These are phyloP conservation scores for Pristionchus arcanus DNA, from an alignment of 2,888 invertebrate species.

Conservation along the genomic window DNA sequence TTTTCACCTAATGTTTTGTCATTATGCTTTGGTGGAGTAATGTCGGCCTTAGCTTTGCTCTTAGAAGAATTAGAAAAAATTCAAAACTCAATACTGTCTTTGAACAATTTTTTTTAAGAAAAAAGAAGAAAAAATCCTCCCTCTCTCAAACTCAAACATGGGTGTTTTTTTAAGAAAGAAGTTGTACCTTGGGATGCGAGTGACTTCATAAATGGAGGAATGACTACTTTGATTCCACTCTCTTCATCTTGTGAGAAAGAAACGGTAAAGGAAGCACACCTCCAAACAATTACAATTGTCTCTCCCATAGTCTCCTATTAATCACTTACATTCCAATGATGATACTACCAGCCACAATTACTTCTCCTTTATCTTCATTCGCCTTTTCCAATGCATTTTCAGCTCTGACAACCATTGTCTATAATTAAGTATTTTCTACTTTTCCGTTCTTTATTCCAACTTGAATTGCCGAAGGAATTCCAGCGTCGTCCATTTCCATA, in stretches of 20 bases:
- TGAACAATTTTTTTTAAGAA: too few species aligned
- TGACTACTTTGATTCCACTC: not conserved
- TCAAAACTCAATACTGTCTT: too few species aligned
- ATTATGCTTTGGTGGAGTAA: too few species aligned
- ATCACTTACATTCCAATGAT: conserved; percentile 14
- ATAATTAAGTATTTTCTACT: not conserved
- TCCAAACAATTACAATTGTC: not conserved
- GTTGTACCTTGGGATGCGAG: conserved; percentile 20
- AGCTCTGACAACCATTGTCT: conserved; percentile 33
- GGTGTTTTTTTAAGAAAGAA: not conserved
- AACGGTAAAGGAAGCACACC: not conserved
- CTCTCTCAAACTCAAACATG: too few species aligned
- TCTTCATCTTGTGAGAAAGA: conserved; percentile 25
- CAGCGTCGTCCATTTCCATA: conserved; percentile 21
- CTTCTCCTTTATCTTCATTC: not conserved
- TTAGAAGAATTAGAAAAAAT: too few species aligned
- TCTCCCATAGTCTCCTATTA: not conserved
- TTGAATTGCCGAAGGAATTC: conserved; percentile 2
- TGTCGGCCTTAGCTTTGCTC: too few species aligned
- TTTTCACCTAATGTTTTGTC: too few species aligned
- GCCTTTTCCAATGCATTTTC: not conserved
- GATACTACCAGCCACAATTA: not conserved
- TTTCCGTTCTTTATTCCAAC: not conserved
- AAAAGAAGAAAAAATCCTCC: not conserved
- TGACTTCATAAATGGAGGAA: conserved; percentile 30